Evolutionary conservation across 2,888 invertebrate genomes (phyloP), one percentile per base, ranked within the genome.

Genomic region (Chrysolina americana): DNA sequence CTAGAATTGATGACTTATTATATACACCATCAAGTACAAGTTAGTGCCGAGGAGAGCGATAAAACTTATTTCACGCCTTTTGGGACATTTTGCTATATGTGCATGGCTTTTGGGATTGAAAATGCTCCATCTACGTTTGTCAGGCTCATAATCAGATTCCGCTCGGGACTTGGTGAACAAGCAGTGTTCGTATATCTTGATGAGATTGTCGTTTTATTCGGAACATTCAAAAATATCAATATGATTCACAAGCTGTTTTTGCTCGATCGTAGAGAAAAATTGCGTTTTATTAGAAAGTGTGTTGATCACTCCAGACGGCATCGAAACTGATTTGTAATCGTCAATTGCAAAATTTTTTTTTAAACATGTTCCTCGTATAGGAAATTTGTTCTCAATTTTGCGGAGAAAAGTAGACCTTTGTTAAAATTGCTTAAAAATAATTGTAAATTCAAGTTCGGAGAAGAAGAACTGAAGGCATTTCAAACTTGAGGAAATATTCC

Each of bases 141-240:
- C 21, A 21, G 77, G 21, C 65, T 79, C 4, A 77, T 79, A 41
- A 76, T 77, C 68, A 41, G 72, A 44, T 77, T 79, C 56, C 70
- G 77, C 3, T 53, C 50, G 6, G 77, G 76, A 11, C 65, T 79
- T 69, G 41, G 70, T 80, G n/a, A n/a, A n/a, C n/a, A n/a, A n/a
- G n/a, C n/a, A n/a, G n/a, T n/a, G n/a, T n/a, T n/a, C 48, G 75
- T 78, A 9, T 80, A 78, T 66, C 59, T 79, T 41, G 75, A 79
- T 69, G 70, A 79, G 71, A 64, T 71, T 56, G 28, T 72, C 59
- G 59, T 62, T 10, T 65, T 72, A 36, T 72, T 68, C 41, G 72
- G 68, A 17, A 68, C 72, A 17, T 81, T 81, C 65, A 82, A 28
- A 69, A 80, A 68, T 81, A 84, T 73, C 8, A 80, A 11, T 44